phyloP scores from a whole-genome alignment of 2,888 invertebrate species.

The Plemyria rubiginata region DNA sequence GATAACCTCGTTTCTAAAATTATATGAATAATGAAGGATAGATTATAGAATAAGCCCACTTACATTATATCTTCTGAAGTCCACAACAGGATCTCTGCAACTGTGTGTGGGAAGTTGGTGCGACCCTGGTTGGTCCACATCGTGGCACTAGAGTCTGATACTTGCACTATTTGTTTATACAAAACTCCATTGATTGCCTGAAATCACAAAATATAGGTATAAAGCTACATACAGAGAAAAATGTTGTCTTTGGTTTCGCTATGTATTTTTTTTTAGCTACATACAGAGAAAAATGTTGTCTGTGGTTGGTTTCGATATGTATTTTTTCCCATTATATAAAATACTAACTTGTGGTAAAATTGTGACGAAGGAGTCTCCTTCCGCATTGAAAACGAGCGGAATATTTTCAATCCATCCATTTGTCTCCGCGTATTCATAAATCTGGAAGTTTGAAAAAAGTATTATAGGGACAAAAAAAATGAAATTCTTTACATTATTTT shows the following conservation, averaged over 20 bases:
- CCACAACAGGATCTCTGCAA: conserved; percentile 91
- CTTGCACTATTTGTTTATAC: conserved; percentile 88
- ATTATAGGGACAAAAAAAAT: too few relatives aligned
- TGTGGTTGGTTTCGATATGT: too few relatives aligned
- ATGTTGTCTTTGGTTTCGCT: too few relatives aligned
- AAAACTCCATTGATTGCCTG: conserved; percentile 82
- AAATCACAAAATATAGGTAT: conserved; percentile 40
- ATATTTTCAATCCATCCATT: conserved; percentile 93
- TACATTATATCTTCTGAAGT: conserved; percentile 88
- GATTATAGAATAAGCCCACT: conserved; percentile 51
- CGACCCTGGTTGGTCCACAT: conserved; percentile 64
- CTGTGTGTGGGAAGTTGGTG: conserved; percentile 81
- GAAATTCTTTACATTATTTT: too few relatives aligned
- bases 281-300: too few relatives aligned
- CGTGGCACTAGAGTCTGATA: conserved; percentile 63
- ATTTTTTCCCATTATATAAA: too few relatives aligned
- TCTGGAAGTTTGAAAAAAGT: conserved; percentile 60
- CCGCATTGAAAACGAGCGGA: conserved; percentile 87
- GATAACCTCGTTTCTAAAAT: too few relatives aligned
- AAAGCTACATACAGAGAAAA: too few relatives aligned
- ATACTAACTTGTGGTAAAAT: conserved; percentile 87
- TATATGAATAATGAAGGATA: too few relatives aligned
- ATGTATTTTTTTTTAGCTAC: too few relatives aligned
- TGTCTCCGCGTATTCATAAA: conserved; percentile 72
- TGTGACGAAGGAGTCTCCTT: conserved; percentile 89